Evolutionary conservation across 2,888 invertebrate species (phyloP), one percentile per base, ranked within the genome.

Genomic region (Antheraea assamensis): DNA sequence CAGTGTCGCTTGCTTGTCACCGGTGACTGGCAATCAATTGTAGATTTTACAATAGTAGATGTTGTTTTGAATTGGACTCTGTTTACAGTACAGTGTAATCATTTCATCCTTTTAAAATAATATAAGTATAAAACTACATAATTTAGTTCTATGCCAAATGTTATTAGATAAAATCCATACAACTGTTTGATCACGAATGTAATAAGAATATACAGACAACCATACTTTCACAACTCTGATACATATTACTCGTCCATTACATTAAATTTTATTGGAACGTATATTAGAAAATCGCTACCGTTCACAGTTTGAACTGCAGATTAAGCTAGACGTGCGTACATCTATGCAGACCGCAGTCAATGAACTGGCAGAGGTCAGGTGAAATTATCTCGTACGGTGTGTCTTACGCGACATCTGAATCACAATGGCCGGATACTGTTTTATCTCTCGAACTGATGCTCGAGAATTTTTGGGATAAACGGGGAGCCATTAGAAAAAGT

Each of bases 321-420:
- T 75, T 74, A 75, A 85, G 82, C 89, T 92, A 93, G 93, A 90
- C 91, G 86, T 92, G 93, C 93, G 92, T 92, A 92, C 89, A 89
- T 90, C 92, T 93, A 92, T 92, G 92, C 92, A 90, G 88, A 87
- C 87, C 87, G 88, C 93, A 94, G 93, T 94, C 93, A 94, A 92
- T 93, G 94, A 94, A 94, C 94, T 89, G 88, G 86, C 87, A 92
- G 93, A 90, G 94, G 94, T 94, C 94, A 94, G 93, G 94, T 93
- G 94, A 93, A 94, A 94, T 93, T 93, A 94, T 93, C 93, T 93
- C 88, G 89, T 87, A 87, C 83, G 85, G 84, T 78, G 81, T 83
- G 88, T 88, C 90, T 88, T 89, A 89, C 83, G 91, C 90, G 92
- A 93, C 92, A 91, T 90, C 87, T 89, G 89, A 91, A 85, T 90